Evolutionary conservation across 1,140 invertebrate species (phyloP).

Genomic region (Ptiloglossa arizonensis): DNA sequence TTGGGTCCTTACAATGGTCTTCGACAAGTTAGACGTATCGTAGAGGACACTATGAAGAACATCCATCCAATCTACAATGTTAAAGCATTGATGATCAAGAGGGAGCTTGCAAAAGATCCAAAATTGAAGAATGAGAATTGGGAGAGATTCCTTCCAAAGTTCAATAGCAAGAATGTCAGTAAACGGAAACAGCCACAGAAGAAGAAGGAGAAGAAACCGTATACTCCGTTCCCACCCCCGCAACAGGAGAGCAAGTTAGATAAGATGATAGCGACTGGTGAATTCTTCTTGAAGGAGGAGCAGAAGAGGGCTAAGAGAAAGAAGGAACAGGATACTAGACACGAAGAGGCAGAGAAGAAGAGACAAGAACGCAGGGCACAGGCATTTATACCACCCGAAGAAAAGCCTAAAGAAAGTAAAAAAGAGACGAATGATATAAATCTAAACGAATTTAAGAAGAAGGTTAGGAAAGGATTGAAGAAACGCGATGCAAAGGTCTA

Average conservation of each 20-base stretch:
- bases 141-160: conserved; percentile 98
- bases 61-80: conserved; percentile 99
- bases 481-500: conserved; percentile 59
- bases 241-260: conserved; percentile 97
- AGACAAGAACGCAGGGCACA: conserved; percentile 90
- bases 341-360: conserved; percentile 86
- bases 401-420: conserved; percentile 78
- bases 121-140: conserved; percentile 97
- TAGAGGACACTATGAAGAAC: conserved; percentile 99
- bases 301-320: conserved; percentile 88
- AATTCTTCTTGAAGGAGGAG: conserved; percentile 96
- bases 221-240: conserved; percentile 98
- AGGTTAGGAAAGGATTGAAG: conserved; percentile 86
- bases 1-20: conserved; percentile 97
- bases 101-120: conserved; percentile 96
- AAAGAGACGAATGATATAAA: conserved; percentile 81
- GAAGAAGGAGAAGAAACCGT: conserved; percentile 93
- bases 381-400: conserved; percentile 92
- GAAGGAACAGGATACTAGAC: conserved; percentile 89
- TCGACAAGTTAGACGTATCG: conserved; percentile 95
- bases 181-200: conserved; percentile 94
- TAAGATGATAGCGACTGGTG: conserved; percentile 95
- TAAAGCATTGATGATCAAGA: conserved; percentile 98
- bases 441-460: conserved; percentile 87
- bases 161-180: conserved; percentile 94